Conservation (phyloP, 2,113 vertebrate species). For the Oryzias celebensis region DNA sequence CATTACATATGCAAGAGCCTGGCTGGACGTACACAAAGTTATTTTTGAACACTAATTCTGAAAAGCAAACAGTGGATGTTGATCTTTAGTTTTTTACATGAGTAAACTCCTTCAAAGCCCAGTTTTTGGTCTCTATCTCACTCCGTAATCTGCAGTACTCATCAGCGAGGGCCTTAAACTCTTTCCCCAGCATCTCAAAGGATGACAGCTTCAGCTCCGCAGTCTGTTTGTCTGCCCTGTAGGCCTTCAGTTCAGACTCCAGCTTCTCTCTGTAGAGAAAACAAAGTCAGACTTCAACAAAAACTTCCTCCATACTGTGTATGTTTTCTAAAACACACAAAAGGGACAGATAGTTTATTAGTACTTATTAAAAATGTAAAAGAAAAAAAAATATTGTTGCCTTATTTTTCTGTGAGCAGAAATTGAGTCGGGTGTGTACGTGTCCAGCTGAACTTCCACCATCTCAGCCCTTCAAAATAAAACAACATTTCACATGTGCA, state of each 20-base stretch:
- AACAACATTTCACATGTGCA: neutral
- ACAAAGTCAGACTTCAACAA: neutral
- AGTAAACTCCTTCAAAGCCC: slow-evolving; percentile 76
- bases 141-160: slow-evolving; percentile 71
- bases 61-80: neutral
- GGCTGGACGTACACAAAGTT: too few relatives aligned
- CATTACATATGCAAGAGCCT: neutral
- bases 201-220: slow-evolving; percentile 69
- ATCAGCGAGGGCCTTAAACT: slow-evolving; percentile 73
- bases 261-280: slow-evolving; percentile 66
- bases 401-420: slow-evolving; percentile 82
- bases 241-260: slow-evolving; percentile 55
- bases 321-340: neutral
- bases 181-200: slow-evolving; percentile 77
- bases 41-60: neutral
- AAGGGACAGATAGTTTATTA: neutral
- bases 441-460: slow-evolving; percentile 81
- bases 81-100: slow-evolving; percentile 42
- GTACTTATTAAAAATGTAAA: neutral
- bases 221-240: slow-evolving; percentile 64
- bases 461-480: slow-evolving; percentile 78
- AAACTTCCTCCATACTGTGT: neutral
- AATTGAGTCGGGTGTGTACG: slow-evolving; percentile 81
- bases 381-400: slow-evolving; percentile 54
- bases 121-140: slow-evolving; percentile 74